phyloP scores from a whole-genome alignment of 2,113 vertebrate genomes.

The Australoheros scitulus region DNA sequence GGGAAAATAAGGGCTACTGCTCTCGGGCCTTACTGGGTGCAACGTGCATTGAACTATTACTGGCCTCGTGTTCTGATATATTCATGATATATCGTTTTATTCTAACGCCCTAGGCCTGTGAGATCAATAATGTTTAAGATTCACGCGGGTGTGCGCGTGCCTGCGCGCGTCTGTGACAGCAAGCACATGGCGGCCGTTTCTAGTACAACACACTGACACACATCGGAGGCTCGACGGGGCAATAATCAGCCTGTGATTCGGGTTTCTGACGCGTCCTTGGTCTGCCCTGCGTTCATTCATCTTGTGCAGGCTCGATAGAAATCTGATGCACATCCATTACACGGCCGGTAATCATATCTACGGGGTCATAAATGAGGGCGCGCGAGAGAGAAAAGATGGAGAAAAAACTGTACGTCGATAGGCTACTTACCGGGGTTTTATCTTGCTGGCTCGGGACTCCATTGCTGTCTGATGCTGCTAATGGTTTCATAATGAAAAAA shows the following conservation, averaged over 20 bases:
- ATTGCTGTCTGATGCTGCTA: constrained; percentile 94
- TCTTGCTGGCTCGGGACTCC: constrained; percentile 97
- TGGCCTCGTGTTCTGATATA: not conserved
- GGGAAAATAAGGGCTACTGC: not conserved
- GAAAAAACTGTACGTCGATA: constrained; percentile 64
- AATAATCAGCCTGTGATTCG: constrained; percentile 26
- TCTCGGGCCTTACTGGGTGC: not conserved
- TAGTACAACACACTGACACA: constrained; percentile 76
- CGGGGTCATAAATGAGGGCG: constrained; percentile 52
- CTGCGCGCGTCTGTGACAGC: constrained; percentile 55
- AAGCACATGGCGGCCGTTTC: constrained; percentile 75
- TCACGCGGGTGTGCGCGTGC: constrained; percentile 23
- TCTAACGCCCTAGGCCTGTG: not conserved
- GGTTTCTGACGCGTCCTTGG: constrained; percentile 36
- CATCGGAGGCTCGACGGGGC: constrained; percentile 55
- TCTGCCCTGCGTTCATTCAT: constrained; percentile 48
- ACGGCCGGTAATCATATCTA: constrained; percentile 64
- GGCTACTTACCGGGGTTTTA: constrained; percentile 94
- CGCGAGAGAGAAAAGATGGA: not conserved
- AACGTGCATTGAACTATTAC: not conserved
- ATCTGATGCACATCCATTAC: constrained; percentile 64
- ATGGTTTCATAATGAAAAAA: constrained; percentile 98
- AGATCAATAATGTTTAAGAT: not conserved
- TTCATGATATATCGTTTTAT: not conserved
- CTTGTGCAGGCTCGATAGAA: constrained; percentile 49